Evolutionary conservation across 1,140 invertebrate genomes (phyloP), one percentile per base, ranked within the genome.

Genomic region (Calosoma granatense): DNA sequence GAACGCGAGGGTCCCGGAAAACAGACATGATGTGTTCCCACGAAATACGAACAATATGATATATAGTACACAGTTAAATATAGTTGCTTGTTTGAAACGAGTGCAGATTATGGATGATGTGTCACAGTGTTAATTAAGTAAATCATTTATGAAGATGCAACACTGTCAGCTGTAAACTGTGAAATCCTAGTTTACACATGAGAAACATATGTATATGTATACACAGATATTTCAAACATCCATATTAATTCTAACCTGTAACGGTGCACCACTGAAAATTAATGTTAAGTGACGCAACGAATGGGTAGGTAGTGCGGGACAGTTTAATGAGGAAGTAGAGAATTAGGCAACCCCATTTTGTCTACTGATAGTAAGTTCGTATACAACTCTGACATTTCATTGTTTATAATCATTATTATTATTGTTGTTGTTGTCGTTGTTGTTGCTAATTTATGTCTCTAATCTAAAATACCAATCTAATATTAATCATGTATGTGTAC

Each of bases 251-350:
- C 36, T 20, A 51, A 20, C 58, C 54, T 54, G 55, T 54, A 36
- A 59, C 54, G 54, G 15, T 59, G 56, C 60, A 64, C 60, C 60
- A 56, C 53, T 17, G 22, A 51, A 51, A 54, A 63, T 41, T 36
- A 36, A n/a, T 36, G 6, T 36, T 36, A 36, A 36, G 26, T 36
- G 26, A 36, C 26, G n/a, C 26, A 36, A 36, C 26, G 26, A 36
- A 36, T 36, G 26, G 26, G 26, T 36, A 36, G 26, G 26, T 36
- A 36, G 26, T 36, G 26, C 6, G 6, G 26, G 6, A 9, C 6
- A 36, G 26, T 36, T 60, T 65, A 66, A 66, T 66, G 64, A 66
- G 64, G 64, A 66, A 66, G 58, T 61, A 51, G 61, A 58, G 60
- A 66, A 66, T 66, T 66, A 65, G 62, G 61, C 59, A 60, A 55